Percentiles rank a stretch among this genome's conserved stretches.
Conservation (phyloP, 2,888 invertebrate species). For the Drosophila algonquin region DNA sequence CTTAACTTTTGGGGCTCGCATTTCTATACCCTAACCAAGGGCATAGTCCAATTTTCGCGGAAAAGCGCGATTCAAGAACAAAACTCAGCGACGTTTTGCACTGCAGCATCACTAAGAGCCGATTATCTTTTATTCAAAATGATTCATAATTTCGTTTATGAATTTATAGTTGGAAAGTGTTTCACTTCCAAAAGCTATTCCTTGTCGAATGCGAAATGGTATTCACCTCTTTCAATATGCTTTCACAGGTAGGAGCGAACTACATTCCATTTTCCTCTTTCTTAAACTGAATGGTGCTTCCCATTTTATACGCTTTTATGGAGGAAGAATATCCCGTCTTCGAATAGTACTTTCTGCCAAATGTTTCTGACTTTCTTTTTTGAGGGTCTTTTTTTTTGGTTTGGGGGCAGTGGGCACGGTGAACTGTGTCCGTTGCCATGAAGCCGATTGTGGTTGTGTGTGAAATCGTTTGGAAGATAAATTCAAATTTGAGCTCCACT, state of each 20-base stretch:
- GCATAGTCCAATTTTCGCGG: neutral
- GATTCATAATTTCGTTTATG: too few relatives aligned
- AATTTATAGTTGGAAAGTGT: too few relatives aligned
- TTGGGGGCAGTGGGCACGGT: neutral
- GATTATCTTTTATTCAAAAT: too few relatives aligned
- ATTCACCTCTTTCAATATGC: too few relatives aligned
- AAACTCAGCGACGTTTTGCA: too few relatives aligned
- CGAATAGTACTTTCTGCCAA: neutral
- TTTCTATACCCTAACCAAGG: constrained; percentile 27
- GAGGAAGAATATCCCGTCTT: constrained; percentile 13
- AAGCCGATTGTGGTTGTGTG: constrained; percentile 29
- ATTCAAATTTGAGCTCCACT: constrained; percentile 71
- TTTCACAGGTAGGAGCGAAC: too few relatives aligned
- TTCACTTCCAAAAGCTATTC: too few relatives aligned
- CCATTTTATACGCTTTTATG: neutral
- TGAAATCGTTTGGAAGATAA: constrained; percentile 69
- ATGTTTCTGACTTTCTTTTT: neutral
- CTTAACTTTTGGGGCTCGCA: constrained; percentile 39
- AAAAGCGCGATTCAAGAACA: too few relatives aligned
- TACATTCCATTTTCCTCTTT: too few relatives aligned
- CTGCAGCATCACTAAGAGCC: too few relatives aligned
- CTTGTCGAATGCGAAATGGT: too few relatives aligned
- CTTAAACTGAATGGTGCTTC: neutral
- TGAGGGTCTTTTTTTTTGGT: constrained; percentile 11
- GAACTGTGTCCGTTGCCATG: constrained; percentile 25